Evolutionary conservation across 2,797 vertebrate genomes (phyloP), one percentile per base, ranked within the genome.

Genomic region (Euthynnus affinis): DNA sequence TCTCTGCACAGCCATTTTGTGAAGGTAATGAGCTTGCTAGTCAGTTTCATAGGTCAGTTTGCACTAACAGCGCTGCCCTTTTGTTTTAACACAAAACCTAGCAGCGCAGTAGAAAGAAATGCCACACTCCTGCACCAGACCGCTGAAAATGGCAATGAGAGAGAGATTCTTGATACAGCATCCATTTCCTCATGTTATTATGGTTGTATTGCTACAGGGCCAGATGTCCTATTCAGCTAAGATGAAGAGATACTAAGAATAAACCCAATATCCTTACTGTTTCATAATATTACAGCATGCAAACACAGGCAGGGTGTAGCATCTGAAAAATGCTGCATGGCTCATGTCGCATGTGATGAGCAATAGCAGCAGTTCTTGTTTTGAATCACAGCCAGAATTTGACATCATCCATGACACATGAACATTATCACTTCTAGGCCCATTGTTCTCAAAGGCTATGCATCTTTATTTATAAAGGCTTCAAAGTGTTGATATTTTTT

Each of bases 161-260:
- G 61, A 84, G 60, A 80, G 69, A 81, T 56, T 70, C 69, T 88
- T 82, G 57, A 87, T 76, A 62, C 60, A 84, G 70, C 69, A 73
- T 80, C 71, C 65, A 81, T 85, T 91, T 84, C 78, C 81, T 76
- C 60, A 0, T 72, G 77, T 67, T 80, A 77, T 87, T 85, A 75
- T 74, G 49, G 63, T 57, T 86, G 73, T 74, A 80, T 77, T 80
- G 75, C 85, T 80, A 65, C 52, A 84, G 84, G 58, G 74, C 87
- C 90, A 93, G 89, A 92, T 92, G 91, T 91, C 89, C 84, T 53
- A 84, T 91, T 92, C 85, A 91, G 32, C 70, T n/a, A 23, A 83
- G 72, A 90, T 86, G 74, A 87, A 88, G 82, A 78, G 78, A 88
- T 83, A 78, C 89, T 71, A 76, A 86, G 81, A 93, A 92, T 92